Base-by-base conservation (phyloP, 2,113 vertebrate species). In the Mugil cephalus region DNA sequence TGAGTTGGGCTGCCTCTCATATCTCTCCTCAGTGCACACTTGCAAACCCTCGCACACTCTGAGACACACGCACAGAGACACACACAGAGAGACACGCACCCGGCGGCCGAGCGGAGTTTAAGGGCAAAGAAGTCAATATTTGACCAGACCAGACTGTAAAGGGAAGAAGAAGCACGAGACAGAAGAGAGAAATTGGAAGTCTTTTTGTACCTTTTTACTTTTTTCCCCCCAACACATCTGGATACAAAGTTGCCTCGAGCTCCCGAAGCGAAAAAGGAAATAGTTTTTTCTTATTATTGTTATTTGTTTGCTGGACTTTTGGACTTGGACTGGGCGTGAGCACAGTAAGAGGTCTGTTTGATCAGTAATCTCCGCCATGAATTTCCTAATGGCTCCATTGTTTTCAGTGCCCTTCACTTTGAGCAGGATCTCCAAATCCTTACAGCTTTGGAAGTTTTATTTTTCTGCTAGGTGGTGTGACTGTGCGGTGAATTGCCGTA, bases 271-370 rank as follows among this genome's bases (percentile, higher is more conserved):
- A 46, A 45, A 42, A 53, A 78, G 88, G 83, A 88, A 86, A 79
- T 76, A 9, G 11, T 54, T 30, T 66, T 68, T 79, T 53, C 39
- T 62, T 18, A n/a, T 61, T 66, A 72, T 74, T 63, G 40, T 80
- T 55, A 39, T 53, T 70, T 77, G 58, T 53, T n/a, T 68, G 60
- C 14, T 87, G 88, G 87, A 92, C 91, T 79, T 89, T 91, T 87
- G 87, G 87, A 91, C 86, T 67, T 72, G 73, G 85, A 87, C 83
- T 84, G 46, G 34, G 73, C 69, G 70, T 73, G 55, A 54, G 58
- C 35, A 47, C 88, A 74, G 38, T 65, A 74, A 89, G 78, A 94
- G 93, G 94, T 94, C 88, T 86, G 93, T 94, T 87, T 87, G 80
- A 79, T 89, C 47, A 83, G 19, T 89, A 83, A 86, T 87, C 83